These are phyloP conservation scores for Salvelinus namaycush DNA, from an alignment of 2,113 vertebrate genomes.

Conservation along the genomic window DNA sequence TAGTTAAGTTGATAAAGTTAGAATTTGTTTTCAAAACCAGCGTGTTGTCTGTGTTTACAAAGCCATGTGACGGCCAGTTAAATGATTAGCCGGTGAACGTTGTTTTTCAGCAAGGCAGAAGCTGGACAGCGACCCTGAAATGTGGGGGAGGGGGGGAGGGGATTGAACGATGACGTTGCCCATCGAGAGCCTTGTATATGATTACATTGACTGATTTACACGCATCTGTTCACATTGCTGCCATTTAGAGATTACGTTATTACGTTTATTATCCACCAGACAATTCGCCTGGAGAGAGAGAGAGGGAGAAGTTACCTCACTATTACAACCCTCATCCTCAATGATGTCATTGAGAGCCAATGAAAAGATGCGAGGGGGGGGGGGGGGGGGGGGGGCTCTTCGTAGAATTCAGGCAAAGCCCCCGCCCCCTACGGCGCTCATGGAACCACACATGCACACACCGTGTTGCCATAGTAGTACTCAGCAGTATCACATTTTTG, in stretches of 20 bases:
- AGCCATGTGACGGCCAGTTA: neutral
- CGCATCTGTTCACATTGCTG: neutral
- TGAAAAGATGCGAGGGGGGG: slow-evolving; percentile 42
- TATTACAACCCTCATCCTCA: slow-evolving; percentile 45
- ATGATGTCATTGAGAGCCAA: slow-evolving; percentile 81
- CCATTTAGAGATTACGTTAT: neutral
- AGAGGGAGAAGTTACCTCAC: slow-evolving; percentile 36
- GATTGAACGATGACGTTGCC: neutral
- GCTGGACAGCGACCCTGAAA: slow-evolving; percentile 56
- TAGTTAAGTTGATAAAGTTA: too few relatives aligned
- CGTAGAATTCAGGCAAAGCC: slow-evolving; percentile 57
- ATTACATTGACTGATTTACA: neutral
- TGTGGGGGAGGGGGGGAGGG: slow-evolving; percentile 7
- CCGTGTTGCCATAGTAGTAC: neutral
- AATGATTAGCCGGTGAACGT: slow-evolving; percentile 14
- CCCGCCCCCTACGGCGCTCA: slow-evolving; percentile 38
- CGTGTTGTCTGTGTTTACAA: neutral
- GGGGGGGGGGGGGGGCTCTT: slow-evolving; percentile 10
- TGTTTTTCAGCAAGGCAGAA: slow-evolving; percentile 51
- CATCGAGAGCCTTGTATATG: neutral
- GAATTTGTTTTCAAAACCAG: too few relatives aligned
- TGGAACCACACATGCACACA: slow-evolving; percentile 52
- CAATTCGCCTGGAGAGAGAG: neutral
- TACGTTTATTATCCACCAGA: neutral
- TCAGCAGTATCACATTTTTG: slow-evolving; percentile 63